Evolutionary conservation across 2,797 vertebrate species (phyloP).

Genomic region (Pristis pectinata): DNA sequence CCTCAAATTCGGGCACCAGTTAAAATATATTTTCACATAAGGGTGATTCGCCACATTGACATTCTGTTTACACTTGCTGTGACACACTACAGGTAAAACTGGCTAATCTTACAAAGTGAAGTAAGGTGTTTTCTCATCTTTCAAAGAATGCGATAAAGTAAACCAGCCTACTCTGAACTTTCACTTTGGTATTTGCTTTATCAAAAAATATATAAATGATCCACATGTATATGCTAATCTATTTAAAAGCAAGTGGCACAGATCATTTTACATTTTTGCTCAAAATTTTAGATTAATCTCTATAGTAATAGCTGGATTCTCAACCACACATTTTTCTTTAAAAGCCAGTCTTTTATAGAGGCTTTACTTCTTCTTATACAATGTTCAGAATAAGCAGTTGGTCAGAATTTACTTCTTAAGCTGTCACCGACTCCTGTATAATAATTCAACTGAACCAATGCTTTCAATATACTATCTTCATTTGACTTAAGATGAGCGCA

Average conservation of each 20-base stretch:
- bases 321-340: neutral
- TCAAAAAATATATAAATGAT: neutral
- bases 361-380: neutral
- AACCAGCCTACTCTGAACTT: neutral
- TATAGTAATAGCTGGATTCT: neutral
- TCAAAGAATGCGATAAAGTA: neutral
- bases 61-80: neutral
- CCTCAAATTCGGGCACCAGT: neutral
- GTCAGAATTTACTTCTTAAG: neutral
- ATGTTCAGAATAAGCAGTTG: neutral
- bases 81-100: neutral
- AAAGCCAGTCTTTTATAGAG: neutral
- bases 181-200: neutral
- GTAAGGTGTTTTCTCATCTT: neutral
- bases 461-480: neutral
- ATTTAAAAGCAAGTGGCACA: neutral
- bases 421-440: neutral
- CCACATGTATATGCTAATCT: neutral
- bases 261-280: neutral
- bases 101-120: neutral
- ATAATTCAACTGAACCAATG: neutral
- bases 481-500: neutral
- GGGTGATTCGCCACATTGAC: neutral
- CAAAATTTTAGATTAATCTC: neutral
- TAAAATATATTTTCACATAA: neutral